phyloP scores from a whole-genome alignment of 2,888 invertebrate genomes.

The Aplocera efformata region DNA sequence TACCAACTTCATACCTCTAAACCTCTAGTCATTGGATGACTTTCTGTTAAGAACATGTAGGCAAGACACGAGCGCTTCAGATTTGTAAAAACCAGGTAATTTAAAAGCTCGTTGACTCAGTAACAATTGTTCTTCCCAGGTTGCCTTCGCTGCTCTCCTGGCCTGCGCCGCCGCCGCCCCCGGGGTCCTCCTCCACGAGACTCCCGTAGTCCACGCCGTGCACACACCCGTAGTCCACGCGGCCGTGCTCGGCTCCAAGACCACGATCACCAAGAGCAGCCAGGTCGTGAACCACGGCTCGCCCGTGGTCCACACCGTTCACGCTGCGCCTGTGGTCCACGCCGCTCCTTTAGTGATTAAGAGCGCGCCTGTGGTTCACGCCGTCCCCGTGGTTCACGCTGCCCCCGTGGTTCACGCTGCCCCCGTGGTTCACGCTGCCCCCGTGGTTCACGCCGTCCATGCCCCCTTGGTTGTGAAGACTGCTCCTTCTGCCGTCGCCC shows the following conservation, averaged over 20 bases:
- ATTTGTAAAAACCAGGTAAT: too few relatives aligned
- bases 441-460: slow-evolving; percentile 41
- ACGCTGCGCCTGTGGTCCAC: slow-evolving; percentile 48
- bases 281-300: slow-evolving; percentile 69
- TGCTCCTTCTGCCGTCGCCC: slow-evolving; percentile 57
- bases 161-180: slow-evolving; percentile 74
- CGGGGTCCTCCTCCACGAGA: slow-evolving; percentile 57
- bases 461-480: slow-evolving; percentile 62
- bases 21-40: too few relatives aligned
- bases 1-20: too few relatives aligned
- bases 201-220: slow-evolving; percentile 58
- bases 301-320: slow-evolving; percentile 43
- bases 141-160: slow-evolving; percentile 72
- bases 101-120: too few relatives aligned
- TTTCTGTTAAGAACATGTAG: too few relatives aligned
- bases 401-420: slow-evolving; percentile 35
- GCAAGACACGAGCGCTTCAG: too few relatives aligned
- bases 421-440: slow-evolving; percentile 45
- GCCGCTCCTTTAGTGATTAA: slow-evolving; percentile 37
- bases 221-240: slow-evolving; percentile 38
- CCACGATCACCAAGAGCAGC: slow-evolving; percentile 72
- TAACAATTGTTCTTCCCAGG: too few relatives aligned
- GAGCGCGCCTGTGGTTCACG: slow-evolving; percentile 49
- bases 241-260: slow-evolving; percentile 60
- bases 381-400: slow-evolving; percentile 48